Evolutionary conservation across 1,140 invertebrate species (phyloP).

Genomic region (Drosophila kepulauana): DNA sequence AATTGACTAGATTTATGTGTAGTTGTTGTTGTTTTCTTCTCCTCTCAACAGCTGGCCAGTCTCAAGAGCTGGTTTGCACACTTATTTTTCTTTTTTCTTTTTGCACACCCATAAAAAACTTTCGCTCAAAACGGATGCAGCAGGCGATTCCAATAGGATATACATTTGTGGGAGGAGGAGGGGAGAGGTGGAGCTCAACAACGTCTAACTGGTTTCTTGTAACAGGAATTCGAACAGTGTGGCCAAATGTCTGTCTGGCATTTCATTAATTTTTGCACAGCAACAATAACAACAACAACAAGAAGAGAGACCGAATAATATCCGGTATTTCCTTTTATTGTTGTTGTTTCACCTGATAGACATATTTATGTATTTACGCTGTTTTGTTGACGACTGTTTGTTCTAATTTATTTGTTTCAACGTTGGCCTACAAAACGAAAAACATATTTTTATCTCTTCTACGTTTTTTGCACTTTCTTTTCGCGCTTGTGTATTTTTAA

Average conservation of each 20-base stretch:
- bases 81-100: constrained; percentile 49
- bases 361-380: constrained; percentile 41
- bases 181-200: not conserved
- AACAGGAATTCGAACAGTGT: constrained; percentile 70
- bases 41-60: constrained; percentile 57
- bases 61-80: constrained; percentile 58
- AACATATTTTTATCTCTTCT: constrained; percentile 63
- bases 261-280: constrained; percentile 51
- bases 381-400: constrained; percentile 24
- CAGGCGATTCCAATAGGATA: constrained; percentile 43
- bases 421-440: constrained; percentile 70
- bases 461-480: constrained; percentile 75
- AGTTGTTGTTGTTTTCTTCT: constrained; percentile 21
- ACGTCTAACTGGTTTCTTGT: constrained; percentile 64
- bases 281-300: constrained; percentile 20
- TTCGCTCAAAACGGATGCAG: constrained; percentile 80
- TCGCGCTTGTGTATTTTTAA: constrained; percentile 44
- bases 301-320: constrained; percentile 12
- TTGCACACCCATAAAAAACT: constrained; percentile 66
- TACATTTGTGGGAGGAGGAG: not conserved
- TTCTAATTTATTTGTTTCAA: constrained; percentile 72
- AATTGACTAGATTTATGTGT: constrained; percentile 73
- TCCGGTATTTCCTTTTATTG: constrained; percentile 45
- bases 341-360: constrained; percentile 51
- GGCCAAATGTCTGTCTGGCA: constrained; percentile 45